These are phyloP conservation scores for Drosophila chauvacae DNA, from an alignment of 1,140 invertebrate species.

Conservation along the genomic window DNA sequence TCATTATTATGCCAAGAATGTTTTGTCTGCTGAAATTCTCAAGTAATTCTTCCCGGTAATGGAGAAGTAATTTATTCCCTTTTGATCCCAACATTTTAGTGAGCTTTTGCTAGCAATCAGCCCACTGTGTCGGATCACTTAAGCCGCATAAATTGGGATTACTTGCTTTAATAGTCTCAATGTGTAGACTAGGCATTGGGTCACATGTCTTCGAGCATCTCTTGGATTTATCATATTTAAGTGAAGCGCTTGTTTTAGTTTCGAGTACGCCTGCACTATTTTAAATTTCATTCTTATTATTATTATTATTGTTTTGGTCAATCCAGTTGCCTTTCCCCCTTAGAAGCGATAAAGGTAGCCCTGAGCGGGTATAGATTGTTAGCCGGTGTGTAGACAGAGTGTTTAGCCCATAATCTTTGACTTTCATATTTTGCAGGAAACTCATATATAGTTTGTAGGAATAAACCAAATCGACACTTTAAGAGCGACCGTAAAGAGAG, in stretches of 20 bases:
- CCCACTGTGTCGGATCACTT: conserved; percentile 68
- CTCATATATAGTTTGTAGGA: neutral
- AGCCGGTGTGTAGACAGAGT: neutral
- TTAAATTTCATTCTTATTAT: conserved; percentile 28
- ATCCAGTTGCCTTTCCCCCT: conserved; percentile 4
- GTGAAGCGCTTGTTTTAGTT: conserved; percentile 21
- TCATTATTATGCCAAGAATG: too few species aligned
- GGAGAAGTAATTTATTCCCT: neutral
- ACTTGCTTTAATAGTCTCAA: conserved; percentile 73
- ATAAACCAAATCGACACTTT: conserved; percentile 1
- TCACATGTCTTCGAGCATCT: conserved; percentile 41
- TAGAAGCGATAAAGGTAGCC: conserved; percentile 13
- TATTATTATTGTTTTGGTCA: conserved; percentile 26
- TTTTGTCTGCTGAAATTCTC: neutral
- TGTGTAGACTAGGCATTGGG: conserved; percentile 50
- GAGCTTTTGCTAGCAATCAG: neutral
- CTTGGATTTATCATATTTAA: conserved; percentile 33
- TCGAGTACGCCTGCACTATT: conserved; percentile 23
- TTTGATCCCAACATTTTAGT: neutral
- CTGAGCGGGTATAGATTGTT: conserved; percentile 1
- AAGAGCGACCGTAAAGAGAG: conserved; percentile 32
- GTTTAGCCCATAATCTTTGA: conserved; percentile 8
- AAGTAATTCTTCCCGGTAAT: neutral
- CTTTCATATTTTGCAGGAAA: conserved; percentile 1
- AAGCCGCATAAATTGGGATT: conserved; percentile 69